phyloP scores from a whole-genome alignment of 2,888 invertebrate species.

The Sclerodermus sp. region DNA sequence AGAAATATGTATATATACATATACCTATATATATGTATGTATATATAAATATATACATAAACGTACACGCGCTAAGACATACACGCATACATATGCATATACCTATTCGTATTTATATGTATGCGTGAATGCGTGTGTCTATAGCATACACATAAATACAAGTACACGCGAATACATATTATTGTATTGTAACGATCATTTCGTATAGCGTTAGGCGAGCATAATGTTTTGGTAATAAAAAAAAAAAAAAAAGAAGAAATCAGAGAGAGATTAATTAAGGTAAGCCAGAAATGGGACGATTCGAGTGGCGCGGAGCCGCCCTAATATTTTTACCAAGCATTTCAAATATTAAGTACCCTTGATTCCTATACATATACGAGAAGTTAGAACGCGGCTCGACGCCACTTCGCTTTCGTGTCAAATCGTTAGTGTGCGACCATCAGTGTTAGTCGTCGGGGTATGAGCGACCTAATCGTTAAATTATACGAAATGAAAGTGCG shows the following conservation, averaged over 20 bases:
- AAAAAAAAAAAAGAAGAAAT: slow-evolving; percentile 11
- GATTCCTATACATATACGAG: slow-evolving; percentile 34
- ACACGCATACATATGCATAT: slow-evolving; percentile 5
- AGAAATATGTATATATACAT: neutral
- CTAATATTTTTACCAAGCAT: slow-evolving; percentile 48
- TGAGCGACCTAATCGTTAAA: too few relatives aligned
- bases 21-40: neutral
- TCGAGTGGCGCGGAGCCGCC: slow-evolving; percentile 36
- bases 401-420: slow-evolving; percentile 36
- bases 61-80: slow-evolving; percentile 7
- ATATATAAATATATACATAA: neutral
- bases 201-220: slow-evolving; percentile 49
- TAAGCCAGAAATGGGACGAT: slow-evolving; percentile 11
- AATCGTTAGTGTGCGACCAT: too few relatives aligned
- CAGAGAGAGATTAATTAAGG: neutral
- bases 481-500: too few relatives aligned
- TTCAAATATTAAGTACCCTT: slow-evolving; percentile 34
- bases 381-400: slow-evolving; percentile 35
- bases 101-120: too few relatives aligned
- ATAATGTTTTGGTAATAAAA: slow-evolving; percentile 35
- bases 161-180: slow-evolving; percentile 27
- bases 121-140: neutral
- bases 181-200: slow-evolving; percentile 54
- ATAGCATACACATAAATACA: slow-evolving; percentile 5
- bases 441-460: too few relatives aligned